Evolutionary conservation across 2,888 invertebrate species (phyloP).

Genomic region (Agriotes lineatus): DNA sequence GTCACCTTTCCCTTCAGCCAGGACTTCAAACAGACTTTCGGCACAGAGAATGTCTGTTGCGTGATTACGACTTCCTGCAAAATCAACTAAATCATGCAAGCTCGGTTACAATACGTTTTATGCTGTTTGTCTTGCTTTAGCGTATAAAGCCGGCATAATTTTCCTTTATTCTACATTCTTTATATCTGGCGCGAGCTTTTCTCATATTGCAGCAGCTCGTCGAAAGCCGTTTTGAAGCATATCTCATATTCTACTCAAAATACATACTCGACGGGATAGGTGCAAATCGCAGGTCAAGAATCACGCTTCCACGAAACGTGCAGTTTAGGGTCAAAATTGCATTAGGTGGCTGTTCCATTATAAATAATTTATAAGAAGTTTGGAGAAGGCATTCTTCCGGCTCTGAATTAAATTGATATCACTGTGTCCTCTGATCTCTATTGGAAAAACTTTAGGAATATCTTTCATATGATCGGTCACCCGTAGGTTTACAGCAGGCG

Average conservation of each 20-base stretch:
- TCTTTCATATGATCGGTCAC: background rate
- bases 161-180: slow-evolving; percentile 26
- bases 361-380: slow-evolving; percentile 25
- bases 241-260: slow-evolving; percentile 29
- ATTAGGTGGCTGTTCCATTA: background rate
- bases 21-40: background rate
- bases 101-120: slow-evolving; percentile 14
- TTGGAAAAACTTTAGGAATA: background rate
- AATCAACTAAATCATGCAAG: slow-evolving; percentile 33
- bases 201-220: slow-evolving; percentile 30
- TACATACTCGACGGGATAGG: slow-evolving; percentile 32
- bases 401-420: slow-evolving; percentile 5
- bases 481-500: background rate
- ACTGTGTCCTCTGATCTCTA: background rate
- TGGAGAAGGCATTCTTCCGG: background rate
- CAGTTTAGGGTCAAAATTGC: slow-evolving; percentile 12
- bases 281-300: slow-evolving; percentile 30
- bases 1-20: background rate
- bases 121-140: slow-evolving; percentile 32
- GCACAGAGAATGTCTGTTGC: slow-evolving; percentile 7
- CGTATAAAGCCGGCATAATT: slow-evolving; percentile 16
- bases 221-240: slow-evolving; percentile 24
- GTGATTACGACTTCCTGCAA: slow-evolving; percentile 19
- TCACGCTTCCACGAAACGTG: slow-evolving; percentile 4
- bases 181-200: slow-evolving; percentile 24